These are phyloP conservation scores for Variabilichromis moorii DNA, from an alignment of 2,113 vertebrate species.

Conservation along the genomic window DNA sequence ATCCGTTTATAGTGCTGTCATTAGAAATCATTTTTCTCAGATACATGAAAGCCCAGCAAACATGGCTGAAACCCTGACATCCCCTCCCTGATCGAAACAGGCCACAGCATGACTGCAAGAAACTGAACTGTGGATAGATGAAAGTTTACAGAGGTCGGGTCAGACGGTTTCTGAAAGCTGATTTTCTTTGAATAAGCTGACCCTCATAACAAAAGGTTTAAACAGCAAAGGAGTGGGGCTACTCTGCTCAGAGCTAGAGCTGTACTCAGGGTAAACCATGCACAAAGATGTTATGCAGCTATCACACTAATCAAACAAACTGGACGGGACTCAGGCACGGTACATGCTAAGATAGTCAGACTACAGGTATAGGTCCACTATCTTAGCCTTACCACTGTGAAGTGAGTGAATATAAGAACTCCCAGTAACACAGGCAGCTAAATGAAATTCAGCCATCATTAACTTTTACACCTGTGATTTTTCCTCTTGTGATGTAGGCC, in stretches of 20 bases:
- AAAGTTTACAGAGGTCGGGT: neutral
- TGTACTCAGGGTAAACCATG: neutral
- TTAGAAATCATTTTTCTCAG: neutral
- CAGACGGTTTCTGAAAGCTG: neutral
- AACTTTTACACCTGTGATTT: neutral
- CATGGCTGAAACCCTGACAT: neutral
- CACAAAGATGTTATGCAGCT: neutral
- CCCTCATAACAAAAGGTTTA: neutral
- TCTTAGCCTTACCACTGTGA: neutral
- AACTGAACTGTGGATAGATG: neutral
- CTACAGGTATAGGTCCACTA: neutral
- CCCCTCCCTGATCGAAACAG: rapidly evolving
- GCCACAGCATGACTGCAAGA: rapidly evolving
- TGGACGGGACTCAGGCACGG: neutral
- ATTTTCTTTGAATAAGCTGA: neutral
- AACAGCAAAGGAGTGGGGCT: neutral
- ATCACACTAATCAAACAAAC: neutral
- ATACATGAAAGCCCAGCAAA: neutral
- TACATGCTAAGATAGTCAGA: neutral
- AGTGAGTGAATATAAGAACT: neutral
- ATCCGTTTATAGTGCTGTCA: neutral
- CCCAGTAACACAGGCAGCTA: neutral
- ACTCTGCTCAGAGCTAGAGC: neutral
- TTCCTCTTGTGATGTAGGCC: rapidly evolving
- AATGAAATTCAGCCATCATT: neutral